These are phyloP conservation scores for Lochmaea capreae DNA, from an alignment of 2,888 invertebrate species.

Conservation along the genomic window DNA sequence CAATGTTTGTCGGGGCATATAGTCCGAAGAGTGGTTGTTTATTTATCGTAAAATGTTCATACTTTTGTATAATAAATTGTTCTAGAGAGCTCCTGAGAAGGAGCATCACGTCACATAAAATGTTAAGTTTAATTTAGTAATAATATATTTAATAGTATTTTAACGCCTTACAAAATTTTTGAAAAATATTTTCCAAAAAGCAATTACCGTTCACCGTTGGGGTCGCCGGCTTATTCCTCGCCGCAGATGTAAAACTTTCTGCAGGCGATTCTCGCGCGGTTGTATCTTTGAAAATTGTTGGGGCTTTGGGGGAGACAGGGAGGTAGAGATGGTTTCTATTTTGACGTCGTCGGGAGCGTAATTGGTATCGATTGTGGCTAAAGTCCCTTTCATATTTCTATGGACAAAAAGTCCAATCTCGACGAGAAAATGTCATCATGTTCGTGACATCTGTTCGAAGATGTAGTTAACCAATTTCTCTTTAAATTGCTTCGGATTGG, in stretches of 20 bases:
- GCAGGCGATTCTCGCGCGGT: slow-evolving; percentile 4
- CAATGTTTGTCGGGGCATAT: too few species aligned
- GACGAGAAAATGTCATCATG: slow-evolving; percentile 27
- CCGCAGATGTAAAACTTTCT: not conserved
- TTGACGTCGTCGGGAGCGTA: slow-evolving; percentile 11
- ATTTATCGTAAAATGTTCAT: too few species aligned
- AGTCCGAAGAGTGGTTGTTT: too few species aligned
- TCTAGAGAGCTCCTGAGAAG: too few species aligned
- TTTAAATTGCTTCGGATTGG: slow-evolving; percentile 29
- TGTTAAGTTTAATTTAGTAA: too few species aligned
- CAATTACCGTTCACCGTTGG: too few species aligned
- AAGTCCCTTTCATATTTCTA: slow-evolving; percentile 14
- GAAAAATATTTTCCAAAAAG: too few species aligned
- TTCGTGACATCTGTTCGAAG: slow-evolving; percentile 31
- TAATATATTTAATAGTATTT: too few species aligned
- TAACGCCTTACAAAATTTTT: too few species aligned
- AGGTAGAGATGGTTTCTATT: slow-evolving; percentile 5
- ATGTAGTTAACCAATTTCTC: slow-evolving; percentile 32
- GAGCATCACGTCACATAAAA: too few species aligned
- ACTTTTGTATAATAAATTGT: too few species aligned
- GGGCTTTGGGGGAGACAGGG: not conserved
- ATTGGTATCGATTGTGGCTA: slow-evolving; percentile 33
- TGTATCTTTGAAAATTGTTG: not conserved
- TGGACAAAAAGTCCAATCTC: slow-evolving; percentile 25
- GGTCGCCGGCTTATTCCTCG: not conserved